Conservation (phyloP, 2,888 invertebrate species). For the Gisinianus flammeolus region DNA sequence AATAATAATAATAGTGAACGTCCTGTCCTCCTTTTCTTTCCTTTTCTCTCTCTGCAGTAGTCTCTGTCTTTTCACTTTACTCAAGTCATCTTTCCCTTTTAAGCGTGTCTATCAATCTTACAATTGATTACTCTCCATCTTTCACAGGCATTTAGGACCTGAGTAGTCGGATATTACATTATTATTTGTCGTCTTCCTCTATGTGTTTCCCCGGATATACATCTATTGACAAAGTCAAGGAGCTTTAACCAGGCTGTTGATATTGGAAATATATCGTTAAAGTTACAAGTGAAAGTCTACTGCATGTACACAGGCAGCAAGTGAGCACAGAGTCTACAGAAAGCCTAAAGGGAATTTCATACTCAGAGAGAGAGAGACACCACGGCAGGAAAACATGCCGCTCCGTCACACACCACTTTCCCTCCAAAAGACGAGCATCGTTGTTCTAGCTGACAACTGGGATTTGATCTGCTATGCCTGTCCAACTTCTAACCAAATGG, state of each 20-base stretch:
- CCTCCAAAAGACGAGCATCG: slow-evolving; percentile 50
- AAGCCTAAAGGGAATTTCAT: no score
- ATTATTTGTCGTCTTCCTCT: not conserved
- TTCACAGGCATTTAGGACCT: not conserved
- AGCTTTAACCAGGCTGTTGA: not conserved
- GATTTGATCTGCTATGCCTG: slow-evolving; percentile 59
- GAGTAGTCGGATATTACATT: slow-evolving; percentile 3
- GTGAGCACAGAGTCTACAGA: no score
- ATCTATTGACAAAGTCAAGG: no score
- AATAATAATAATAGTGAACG: not conserved
- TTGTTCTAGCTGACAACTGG: slow-evolving; percentile 58
- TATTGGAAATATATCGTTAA: not conserved
- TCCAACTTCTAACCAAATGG: slow-evolving; percentile 52
- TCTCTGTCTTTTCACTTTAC: not conserved
- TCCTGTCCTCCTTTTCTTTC: not conserved
- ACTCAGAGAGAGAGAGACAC: no score
- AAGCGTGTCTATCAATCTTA: slow-evolving; percentile 10
- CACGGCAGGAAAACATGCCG: no score
- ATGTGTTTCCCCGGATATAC: not conserved
- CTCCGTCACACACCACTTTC: slow-evolving; percentile 50
- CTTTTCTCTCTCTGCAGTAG: not conserved
- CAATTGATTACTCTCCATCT: slow-evolving; percentile 10
- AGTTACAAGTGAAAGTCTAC: not conserved
- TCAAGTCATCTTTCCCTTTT: slow-evolving; percentile 5
- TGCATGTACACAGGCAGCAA: no score